These are phyloP conservation scores for Chionoecetes opilio DNA, from an alignment of 1,140 invertebrate species.

Conservation along the genomic window DNA sequence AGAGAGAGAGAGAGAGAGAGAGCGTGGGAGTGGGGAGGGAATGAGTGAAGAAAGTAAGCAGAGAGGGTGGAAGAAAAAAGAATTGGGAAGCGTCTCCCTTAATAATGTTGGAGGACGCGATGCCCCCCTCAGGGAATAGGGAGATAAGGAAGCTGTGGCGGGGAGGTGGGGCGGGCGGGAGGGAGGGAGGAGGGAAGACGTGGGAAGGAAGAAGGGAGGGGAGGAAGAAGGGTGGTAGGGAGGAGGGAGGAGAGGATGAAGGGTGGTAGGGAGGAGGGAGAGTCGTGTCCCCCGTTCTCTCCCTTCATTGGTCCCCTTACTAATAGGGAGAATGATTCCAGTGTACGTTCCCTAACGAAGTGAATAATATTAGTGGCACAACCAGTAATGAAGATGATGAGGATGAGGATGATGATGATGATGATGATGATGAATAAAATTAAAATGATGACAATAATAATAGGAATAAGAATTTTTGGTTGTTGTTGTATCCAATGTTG, in stretches of 20 bases:
- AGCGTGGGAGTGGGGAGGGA: background rate
- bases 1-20: background rate
- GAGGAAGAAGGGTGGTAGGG: background rate
- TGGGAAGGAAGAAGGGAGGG: background rate
- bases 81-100: background rate
- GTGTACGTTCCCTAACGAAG: too few relatives aligned
- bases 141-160: background rate
- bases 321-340: background rate
- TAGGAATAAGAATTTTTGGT: too few relatives aligned
- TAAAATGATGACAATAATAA: too few relatives aligned
- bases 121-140: background rate
- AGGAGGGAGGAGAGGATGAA: background rate
- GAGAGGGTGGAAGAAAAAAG: background rate
- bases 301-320: background rate
- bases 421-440: too few relatives aligned
- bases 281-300: background rate
- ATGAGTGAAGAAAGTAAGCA: background rate
- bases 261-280: background rate
- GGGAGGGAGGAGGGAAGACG: background rate
- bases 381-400: too few relatives aligned
- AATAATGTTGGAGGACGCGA: background rate
- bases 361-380: too few relatives aligned
- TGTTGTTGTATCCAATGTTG: too few relatives aligned
- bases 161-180: background rate
- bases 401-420: too few relatives aligned